Evolutionary conservation across 2,797 vertebrate species (phyloP).

Genomic region (Paedocypris micromegethes): DNA sequence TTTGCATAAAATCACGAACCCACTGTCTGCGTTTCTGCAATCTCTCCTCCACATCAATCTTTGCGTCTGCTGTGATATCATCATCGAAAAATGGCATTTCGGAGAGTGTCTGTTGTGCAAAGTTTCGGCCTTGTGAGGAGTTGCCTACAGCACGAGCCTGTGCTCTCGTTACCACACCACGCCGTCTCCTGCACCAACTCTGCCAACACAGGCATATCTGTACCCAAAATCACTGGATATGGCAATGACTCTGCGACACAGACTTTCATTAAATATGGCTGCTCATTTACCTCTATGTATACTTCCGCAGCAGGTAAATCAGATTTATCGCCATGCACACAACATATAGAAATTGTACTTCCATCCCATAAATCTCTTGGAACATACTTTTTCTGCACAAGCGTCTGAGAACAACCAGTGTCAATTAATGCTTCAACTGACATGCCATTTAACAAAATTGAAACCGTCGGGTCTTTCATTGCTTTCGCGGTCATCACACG

Average conservation of each 20-base stretch:
- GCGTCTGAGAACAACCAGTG: background rate
- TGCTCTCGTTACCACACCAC: too few relatives aligned
- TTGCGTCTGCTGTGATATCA: background rate
- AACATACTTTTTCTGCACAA: background rate
- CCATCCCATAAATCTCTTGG: background rate
- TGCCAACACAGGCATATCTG: background rate
- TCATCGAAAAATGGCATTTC: background rate
- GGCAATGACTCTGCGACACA: background rate
- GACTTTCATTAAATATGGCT: background rate
- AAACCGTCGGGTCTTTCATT: background rate
- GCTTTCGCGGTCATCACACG: background rate
- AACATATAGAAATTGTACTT: background rate
- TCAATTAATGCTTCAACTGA: background rate
- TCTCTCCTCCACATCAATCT: background rate
- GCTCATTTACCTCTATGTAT: background rate
- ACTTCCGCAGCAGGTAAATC: background rate
- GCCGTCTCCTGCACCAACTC: background rate
- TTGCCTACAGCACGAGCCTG: too few relatives aligned
- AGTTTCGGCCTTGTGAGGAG: background rate
- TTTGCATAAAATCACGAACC: too few relatives aligned
- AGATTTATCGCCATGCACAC: conserved; percentile 2
- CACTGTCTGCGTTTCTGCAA: background rate
- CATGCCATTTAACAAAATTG: background rate
- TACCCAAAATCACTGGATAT: conserved; percentile 1
- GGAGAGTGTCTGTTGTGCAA: background rate